Evolutionary conservation across 2,113 vertebrate genomes (phyloP).

Genomic region (Poeciliopsis retropinna): DNA sequence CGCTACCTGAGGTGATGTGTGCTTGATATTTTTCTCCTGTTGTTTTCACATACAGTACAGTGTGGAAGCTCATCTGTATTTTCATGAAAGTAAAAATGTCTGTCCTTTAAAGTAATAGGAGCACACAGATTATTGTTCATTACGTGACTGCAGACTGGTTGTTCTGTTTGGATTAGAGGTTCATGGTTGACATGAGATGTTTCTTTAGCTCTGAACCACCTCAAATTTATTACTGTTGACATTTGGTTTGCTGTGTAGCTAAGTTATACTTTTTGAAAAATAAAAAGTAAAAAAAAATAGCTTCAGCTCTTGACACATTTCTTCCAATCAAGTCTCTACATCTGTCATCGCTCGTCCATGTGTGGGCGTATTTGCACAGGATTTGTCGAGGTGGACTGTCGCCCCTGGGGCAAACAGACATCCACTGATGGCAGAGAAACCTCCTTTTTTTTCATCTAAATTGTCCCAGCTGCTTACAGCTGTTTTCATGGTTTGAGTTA

Average conservation of each 20-base stretch:
- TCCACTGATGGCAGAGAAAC: slow-evolving; percentile 60
- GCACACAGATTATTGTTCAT: slow-evolving; percentile 1
- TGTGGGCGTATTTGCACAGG: slow-evolving; percentile 48
- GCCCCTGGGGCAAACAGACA: slow-evolving; percentile 59
- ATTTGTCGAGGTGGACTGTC: slow-evolving; percentile 62
- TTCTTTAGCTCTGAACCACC: slow-evolving; percentile 25
- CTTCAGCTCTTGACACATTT: background rate
- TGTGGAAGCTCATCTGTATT: slow-evolving; percentile 16
- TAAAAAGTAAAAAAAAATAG: background rate
- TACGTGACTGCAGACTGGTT: background rate
- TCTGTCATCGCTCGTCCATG: slow-evolving; percentile 25
- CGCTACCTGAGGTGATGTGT: background rate
- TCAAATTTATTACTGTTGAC: background rate
- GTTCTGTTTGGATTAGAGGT: slow-evolving; percentile 18
- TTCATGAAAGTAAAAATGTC: slow-evolving; percentile 20
- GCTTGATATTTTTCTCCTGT: slow-evolving; percentile 9
- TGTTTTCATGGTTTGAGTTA: slow-evolving; percentile 41
- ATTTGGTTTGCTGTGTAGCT: background rate
- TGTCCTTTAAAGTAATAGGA: background rate
- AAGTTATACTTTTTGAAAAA: background rate
- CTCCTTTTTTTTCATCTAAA: slow-evolving; percentile 51
- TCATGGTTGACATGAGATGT: slow-evolving; percentile 23
- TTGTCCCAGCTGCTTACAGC: slow-evolving; percentile 72
- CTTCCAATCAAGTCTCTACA: background rate
- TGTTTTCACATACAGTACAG: background rate